Evolutionary conservation across 2,113 vertebrate genomes (phyloP), one percentile per base, ranked within the genome.

Genomic region (Enhydra lutris): DNA sequence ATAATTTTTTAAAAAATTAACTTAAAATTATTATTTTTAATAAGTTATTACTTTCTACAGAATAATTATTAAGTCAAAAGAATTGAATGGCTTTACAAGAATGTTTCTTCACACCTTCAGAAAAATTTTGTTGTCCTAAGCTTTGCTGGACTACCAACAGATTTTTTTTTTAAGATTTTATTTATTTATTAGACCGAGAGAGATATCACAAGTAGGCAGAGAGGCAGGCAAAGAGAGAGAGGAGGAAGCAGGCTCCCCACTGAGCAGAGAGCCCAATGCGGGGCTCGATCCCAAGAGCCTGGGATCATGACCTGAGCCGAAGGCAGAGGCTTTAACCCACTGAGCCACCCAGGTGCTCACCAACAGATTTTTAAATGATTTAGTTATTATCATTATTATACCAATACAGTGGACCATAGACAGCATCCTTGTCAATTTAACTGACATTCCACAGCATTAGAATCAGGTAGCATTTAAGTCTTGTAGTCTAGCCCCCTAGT

Each of bases 41-140:
- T 85, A 86, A 34, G n/a, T 52, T 71, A 71, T 71, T 78, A 78
- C 42, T 78, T 95, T 97, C 47, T 34, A 4, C 21, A 67, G 45
- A 87, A 69, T 89, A 79, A 67, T 97, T 63, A 92, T 69, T 87
- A 76, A 52, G 20, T 78, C 59, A 95, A n/a, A 97, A 52, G 67
- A 97, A 74, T 94, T 23, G 55, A 95, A 89, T 90, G n/a, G 36
- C 31, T n/a, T 95, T 89, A 31, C 21, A 13, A 71, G n/a, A 95
- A 52, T 89, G 23, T 81, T 90, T 88, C 67, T 94, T 97, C 10
- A 74, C 23, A 59, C 29, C 7, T 91, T 89, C 55, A 81, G 59
- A 91, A 92, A 85, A 69, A 36, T 76, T 84, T 71, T 80, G 47
- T 67, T 89, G 21, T 65, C 76, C 57, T 89, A 67, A 80, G 57